Evolutionary conservation across 2,113 vertebrate genomes (phyloP).

Genomic region (Loxodonta africana): DNA sequence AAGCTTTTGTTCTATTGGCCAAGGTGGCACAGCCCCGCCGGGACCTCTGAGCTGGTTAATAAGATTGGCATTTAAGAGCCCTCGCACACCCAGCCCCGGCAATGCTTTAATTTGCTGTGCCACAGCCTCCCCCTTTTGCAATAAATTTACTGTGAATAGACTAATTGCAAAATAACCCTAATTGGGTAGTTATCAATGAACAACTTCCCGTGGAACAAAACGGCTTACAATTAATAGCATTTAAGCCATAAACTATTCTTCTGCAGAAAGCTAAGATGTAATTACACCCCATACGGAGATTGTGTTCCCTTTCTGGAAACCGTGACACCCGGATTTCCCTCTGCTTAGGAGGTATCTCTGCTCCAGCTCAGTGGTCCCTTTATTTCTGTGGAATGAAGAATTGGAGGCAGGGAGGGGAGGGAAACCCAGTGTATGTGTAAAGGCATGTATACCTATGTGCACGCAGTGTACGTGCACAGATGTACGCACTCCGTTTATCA

Average conservation of each 20-base stretch:
- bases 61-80: constrained; percentile 79
- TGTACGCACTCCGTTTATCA: rapidly evolving
- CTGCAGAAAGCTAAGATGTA: constrained; percentile 85
- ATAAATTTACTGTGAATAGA: constrained; percentile 91
- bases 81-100: constrained; percentile 72
- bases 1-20: neutral
- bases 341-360: constrained; percentile 60
- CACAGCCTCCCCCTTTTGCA: constrained; percentile 85
- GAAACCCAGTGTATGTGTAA: neutral
- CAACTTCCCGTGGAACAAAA: constrained; percentile 90
- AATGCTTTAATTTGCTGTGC: constrained; percentile 84
- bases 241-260: constrained; percentile 87
- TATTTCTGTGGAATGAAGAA: constrained; percentile 25
- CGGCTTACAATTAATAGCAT: constrained; percentile 89
- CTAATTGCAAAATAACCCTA: constrained; percentile 92
- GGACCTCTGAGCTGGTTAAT: constrained; percentile 72
- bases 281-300: constrained; percentile 85
- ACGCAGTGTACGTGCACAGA: neutral
- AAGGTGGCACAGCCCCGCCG: constrained; percentile 45
- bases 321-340: constrained; percentile 78
- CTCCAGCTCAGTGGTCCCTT: constrained; percentile 62
- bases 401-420: neutral
- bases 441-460: rapidly evolving
- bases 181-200: constrained; percentile 90
- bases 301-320: constrained; percentile 82